Percentiles rank a stretch among this genome's conserved stretches.
phyloP scores from a whole-genome alignment of 1,140 invertebrate species.

The Heliconius melpomene region DNA sequence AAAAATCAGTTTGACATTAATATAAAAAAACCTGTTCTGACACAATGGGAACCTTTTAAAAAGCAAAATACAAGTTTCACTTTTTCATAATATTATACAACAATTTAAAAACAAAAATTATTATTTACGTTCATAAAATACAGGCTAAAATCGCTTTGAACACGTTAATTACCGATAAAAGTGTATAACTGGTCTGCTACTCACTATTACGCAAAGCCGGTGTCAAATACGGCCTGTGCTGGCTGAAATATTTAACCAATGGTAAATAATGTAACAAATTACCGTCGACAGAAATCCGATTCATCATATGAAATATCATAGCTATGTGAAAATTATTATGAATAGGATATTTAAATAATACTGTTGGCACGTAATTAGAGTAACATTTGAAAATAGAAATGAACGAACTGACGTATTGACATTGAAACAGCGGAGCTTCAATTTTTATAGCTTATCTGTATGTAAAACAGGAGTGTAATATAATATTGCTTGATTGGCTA shows the following conservation, averaged over 20 bases:
- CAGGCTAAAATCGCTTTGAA: neutral
- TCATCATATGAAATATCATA: slow-evolving; percentile 22
- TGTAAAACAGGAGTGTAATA: neutral
- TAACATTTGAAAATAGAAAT: neutral
- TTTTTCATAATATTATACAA: neutral
- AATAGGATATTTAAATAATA: neutral
- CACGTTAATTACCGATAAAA: slow-evolving; percentile 19
- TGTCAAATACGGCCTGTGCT: slow-evolving; percentile 30
- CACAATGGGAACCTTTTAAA: neutral
- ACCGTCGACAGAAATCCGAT: slow-evolving; percentile 23
- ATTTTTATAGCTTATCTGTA: neutral
- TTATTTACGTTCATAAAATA: neutral
- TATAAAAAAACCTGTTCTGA: neutral
- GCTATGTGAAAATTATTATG: neutral
- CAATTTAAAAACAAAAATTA: neutral
- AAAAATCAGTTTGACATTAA: too few relatives aligned
- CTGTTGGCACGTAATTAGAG: neutral
- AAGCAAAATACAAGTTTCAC: neutral
- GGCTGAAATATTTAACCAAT: slow-evolving; percentile 29
- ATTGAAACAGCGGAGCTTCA: neutral
- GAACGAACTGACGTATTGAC: slow-evolving; percentile 1
- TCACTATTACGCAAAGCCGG: slow-evolving; percentile 29
- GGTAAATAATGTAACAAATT: slow-evolving; percentile 22
- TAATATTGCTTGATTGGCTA: neutral
- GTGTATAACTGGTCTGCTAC: slow-evolving; percentile 14